Base-by-base conservation (phyloP, 2,113 vertebrate genomes). In the Triplophysa siluroides region DNA sequence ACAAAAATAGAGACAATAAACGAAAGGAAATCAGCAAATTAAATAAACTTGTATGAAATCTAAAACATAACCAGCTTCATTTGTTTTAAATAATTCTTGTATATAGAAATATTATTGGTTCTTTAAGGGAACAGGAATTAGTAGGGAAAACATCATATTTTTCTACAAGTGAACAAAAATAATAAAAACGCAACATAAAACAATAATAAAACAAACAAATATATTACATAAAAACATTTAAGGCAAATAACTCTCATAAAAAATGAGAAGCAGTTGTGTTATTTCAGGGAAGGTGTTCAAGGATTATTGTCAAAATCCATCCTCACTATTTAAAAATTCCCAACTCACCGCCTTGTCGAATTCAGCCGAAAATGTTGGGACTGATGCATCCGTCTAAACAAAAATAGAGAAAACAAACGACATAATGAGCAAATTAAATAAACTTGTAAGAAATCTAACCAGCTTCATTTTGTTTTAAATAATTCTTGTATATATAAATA, bases 331-430 rank as follows among this genome's bases (percentile, higher is more conserved):
- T 78, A 87, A 85, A 79, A 63, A 13, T 56, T 43, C 7, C 0
- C 12, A 80, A 92, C 95, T 96, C 88, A 98, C 96, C 95, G 94
- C 88, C 60, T 89, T 85, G 82, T 95, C 90, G 80, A 93, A 85
- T 66, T 96, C 94, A 8, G 92, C 85, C 63, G 90, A 88, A 85
- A 96, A 95, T 47, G 92, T 85, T 68, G 95, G 89, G 4, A 88
- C 88, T 38, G 89, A 68, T 12, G 92, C 85, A 83, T 26, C 26
- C 26, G 85, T 62, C 89, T 86, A 88, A 73, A 58, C 2, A 67
- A n/a, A 56, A 86, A 12, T 58, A 70, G 21, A 78, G 11, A 82
- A 33, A 78, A 38, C 79, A n/a, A 78, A 76, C 52, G 38, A 66
- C 45, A 60, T 16, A 63, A 50, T 76, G 23, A 45, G 23, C 24